These are phyloP conservation scores for Tortricodes alternella DNA, from an alignment of 2,888 invertebrate species.

Conservation along the genomic window DNA sequence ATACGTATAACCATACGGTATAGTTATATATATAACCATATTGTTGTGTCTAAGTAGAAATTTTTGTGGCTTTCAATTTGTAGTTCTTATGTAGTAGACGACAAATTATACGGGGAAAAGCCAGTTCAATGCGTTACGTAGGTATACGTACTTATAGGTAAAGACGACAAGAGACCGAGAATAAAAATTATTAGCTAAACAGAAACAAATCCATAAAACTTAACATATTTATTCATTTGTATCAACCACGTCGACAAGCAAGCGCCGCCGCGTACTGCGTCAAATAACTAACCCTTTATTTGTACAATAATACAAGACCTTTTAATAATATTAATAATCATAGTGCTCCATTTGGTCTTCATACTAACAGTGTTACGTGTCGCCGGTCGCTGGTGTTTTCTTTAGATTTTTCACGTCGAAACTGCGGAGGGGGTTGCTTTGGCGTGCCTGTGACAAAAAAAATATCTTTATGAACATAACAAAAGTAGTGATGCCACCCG, in stretches of 20 bases:
- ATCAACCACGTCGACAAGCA: not conserved
- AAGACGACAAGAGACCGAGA: not conserved
- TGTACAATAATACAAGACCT: not conserved
- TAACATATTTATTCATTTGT: conserved; percentile 14
- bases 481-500: not conserved
- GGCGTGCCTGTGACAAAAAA: conserved; percentile 80
- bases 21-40: no score
- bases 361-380: conserved; percentile 50
- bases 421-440: conserved; percentile 86
- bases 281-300: conserved; percentile 1
- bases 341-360: not conserved
- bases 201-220: conserved; percentile 1
- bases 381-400: conserved; percentile 56
- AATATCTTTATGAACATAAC: conserved; percentile 1
- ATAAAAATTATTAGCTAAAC: not conserved
- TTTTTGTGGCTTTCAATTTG: no score
- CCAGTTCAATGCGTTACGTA: no score
- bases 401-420: conserved; percentile 84
- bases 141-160: no score
- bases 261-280: not conserved
- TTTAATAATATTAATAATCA: not conserved
- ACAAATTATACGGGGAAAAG: no score
- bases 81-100: no score
- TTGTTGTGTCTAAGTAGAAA: no score
- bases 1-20: no score